A percentile compares a stretch with the other conserved stretches of the same genome.
Evolutionary conservation across 2,113 vertebrate genomes (phyloP).

Genomic region (Urocynchramus pylzowi): DNA sequence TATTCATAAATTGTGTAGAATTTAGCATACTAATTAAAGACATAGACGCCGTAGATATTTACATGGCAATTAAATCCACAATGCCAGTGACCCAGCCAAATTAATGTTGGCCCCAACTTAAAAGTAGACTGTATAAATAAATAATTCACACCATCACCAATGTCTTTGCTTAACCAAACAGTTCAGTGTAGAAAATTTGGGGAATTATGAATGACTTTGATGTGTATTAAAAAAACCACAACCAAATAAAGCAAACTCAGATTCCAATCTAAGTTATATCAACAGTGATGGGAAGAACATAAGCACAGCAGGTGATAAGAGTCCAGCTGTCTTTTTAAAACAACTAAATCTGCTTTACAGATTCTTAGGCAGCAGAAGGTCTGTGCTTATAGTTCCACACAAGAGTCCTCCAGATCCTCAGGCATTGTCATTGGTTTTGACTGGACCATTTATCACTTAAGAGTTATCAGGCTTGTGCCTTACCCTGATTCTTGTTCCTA

Average conservation of each 20-base stretch:
- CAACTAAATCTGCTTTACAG: neutral
- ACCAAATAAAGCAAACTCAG: constrained; percentile 28
- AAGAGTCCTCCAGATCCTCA: neutral
- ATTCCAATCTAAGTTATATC: constrained; percentile 45
- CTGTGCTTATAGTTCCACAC: neutral
- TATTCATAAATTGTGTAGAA: constrained; percentile 54
- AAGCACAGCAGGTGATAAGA: constrained; percentile 7
- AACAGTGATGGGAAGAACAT: neutral
- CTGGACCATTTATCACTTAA: neutral
- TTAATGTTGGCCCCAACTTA: constrained; percentile 61
- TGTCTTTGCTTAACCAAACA: constrained; percentile 47
- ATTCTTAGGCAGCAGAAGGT: neutral
- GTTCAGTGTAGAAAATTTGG: constrained; percentile 40
- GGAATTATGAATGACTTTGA: constrained; percentile 48
- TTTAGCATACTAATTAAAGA: constrained; percentile 56
- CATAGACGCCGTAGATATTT: constrained; percentile 45
- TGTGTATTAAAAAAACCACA: constrained; percentile 6
- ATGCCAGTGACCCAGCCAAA: constrained; percentile 56
- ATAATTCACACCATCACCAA: constrained; percentile 55
- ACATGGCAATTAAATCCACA: constrained; percentile 57
- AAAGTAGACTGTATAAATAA: constrained; percentile 67
- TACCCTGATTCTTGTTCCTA: neutral
- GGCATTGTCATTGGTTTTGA: neutral
- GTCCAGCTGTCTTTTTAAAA: neutral
- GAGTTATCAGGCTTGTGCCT: neutral